Evolutionary conservation across 2,113 vertebrate genomes (phyloP).

Genomic region (Maccullochella peelii): DNA sequence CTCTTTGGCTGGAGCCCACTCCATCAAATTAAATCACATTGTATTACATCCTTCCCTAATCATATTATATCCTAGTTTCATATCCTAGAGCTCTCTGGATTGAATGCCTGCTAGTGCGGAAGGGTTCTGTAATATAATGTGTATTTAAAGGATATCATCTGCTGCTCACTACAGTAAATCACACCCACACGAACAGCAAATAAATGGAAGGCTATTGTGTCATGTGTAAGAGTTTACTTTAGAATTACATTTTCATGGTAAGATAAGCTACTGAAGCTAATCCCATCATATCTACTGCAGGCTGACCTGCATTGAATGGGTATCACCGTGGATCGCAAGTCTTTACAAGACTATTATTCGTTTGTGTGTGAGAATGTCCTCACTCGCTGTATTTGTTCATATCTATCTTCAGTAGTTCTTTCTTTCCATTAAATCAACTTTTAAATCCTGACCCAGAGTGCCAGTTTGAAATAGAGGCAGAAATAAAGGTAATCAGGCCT

Average conservation of each 20-base stretch:
- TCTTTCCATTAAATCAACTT: conserved; percentile 27
- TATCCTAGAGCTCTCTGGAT: conserved; percentile 47
- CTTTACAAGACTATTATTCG: conserved; percentile 25
- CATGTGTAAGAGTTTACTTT: conserved; percentile 49
- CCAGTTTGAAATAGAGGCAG: background rate
- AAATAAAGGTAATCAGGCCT: conserved; percentile 6
- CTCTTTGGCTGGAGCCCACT: conserved; percentile 33
- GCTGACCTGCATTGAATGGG: conserved; percentile 51
- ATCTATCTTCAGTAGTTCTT: background rate
- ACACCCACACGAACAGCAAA: conserved; percentile 15
- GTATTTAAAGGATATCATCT: conserved; percentile 55
- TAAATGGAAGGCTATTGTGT: conserved; percentile 43
- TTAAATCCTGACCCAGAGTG: conserved; percentile 28
- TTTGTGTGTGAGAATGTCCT: background rate
- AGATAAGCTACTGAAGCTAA: conserved; percentile 56
- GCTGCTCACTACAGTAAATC: conserved; percentile 21
- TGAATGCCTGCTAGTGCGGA: conserved; percentile 48
- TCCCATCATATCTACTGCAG: conserved; percentile 44
- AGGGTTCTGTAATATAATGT: conserved; percentile 32
- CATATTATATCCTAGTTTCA: conserved; percentile 65
- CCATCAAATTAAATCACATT: conserved; percentile 62
- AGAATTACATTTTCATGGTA: conserved; percentile 57
- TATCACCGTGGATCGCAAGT: conserved; percentile 23
- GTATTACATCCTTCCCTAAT: conserved; percentile 65
- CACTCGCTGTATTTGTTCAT: background rate